Percentiles rank a stretch among this genome's conserved stretches.
Evolutionary conservation across 2,797 vertebrate species (phyloP).

Genomic region (Zenarchopterus dispar): DNA sequence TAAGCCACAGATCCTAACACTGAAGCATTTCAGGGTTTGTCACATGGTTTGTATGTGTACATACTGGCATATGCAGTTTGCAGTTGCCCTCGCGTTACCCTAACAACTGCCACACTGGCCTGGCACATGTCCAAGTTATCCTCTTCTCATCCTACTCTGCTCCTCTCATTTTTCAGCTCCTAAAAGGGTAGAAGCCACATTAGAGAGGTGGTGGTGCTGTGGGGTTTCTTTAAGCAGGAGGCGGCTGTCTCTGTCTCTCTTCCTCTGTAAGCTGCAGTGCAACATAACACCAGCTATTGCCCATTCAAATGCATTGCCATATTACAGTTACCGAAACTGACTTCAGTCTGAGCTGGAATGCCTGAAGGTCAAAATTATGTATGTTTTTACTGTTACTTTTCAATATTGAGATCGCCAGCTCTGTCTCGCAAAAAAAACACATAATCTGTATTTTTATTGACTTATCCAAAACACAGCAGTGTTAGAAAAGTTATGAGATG

Average conservation of each 20-base stretch:
- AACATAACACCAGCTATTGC: conserved; percentile 52
- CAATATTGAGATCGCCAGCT: no score
- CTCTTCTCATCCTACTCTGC: conserved; percentile 31
- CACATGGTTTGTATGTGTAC: no score
- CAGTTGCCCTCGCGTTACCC: conserved; percentile 42
- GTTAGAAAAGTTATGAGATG: no score
- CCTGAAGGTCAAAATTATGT: background rate
- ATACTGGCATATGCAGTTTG: conserved; percentile 39
- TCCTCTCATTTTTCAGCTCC: conserved; percentile 55
- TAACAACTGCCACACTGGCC: conserved; percentile 50
- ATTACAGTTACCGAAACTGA: background rate
- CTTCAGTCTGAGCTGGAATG: background rate
- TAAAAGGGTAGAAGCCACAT: conserved; percentile 31
- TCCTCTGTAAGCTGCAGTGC: conserved; percentile 28
- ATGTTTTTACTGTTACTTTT: no score
- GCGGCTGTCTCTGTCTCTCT: conserved; percentile 54
- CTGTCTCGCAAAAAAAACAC: no score
- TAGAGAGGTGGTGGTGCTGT: conserved; percentile 23
- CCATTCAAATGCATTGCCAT: conserved; percentile 25
- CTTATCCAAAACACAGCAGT: no score
- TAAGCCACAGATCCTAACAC: no score
- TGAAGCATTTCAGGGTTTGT: no score
- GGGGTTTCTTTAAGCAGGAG: conserved; percentile 40
- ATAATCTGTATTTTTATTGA: no score
- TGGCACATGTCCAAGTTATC: conserved; percentile 51